Percentiles rank a stretch among this genome's conserved stretches.
Evolutionary conservation across 1,140 invertebrate genomes (phyloP).

Genomic region (Gerris buenoi): DNA sequence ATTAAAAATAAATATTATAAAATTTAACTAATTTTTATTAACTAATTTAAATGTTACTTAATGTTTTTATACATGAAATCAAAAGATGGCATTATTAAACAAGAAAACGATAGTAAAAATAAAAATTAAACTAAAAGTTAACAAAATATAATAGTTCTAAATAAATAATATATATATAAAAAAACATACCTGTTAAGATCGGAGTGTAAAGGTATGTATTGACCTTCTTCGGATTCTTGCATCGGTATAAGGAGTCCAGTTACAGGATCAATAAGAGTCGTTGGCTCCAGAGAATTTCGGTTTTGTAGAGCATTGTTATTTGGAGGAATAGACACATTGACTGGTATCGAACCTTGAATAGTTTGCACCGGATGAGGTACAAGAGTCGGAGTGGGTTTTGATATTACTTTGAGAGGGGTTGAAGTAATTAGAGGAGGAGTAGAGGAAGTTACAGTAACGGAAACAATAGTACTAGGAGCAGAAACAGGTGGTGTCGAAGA

Average conservation of each 20-base stretch:
- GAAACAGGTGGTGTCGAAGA: background rate
- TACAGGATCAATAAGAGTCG: slow-evolving; percentile 54
- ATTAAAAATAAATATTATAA: too few species aligned
- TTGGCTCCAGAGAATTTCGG: slow-evolving; percentile 33
- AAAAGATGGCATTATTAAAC: too few species aligned
- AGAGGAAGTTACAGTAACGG: background rate
- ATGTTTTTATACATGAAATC: too few species aligned
- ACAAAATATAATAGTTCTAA: background rate
- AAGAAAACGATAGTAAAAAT: too few species aligned
- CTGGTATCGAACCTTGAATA: slow-evolving; percentile 8
- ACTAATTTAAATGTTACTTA: too few species aligned
- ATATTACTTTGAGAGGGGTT: background rate
- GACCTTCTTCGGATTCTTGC: slow-evolving; percentile 53
- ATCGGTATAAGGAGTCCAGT: slow-evolving; percentile 56
- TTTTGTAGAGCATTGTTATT: slow-evolving; percentile 21
- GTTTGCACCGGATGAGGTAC: background rate
- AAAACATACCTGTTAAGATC: slow-evolving; percentile 14
- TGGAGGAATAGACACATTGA: slow-evolving; percentile 24
- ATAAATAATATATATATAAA: background rate
- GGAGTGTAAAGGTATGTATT: slow-evolving; percentile 44
- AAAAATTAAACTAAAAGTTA: too few species aligned
- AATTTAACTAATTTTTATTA: too few species aligned
- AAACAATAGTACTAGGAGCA: background rate
- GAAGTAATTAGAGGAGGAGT: background rate
- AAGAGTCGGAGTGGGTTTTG: background rate